Percentiles rank a stretch among this genome's conserved stretches.
Conservation (phyloP, 2,888 invertebrate genomes). For the Hartigia nigra region DNA sequence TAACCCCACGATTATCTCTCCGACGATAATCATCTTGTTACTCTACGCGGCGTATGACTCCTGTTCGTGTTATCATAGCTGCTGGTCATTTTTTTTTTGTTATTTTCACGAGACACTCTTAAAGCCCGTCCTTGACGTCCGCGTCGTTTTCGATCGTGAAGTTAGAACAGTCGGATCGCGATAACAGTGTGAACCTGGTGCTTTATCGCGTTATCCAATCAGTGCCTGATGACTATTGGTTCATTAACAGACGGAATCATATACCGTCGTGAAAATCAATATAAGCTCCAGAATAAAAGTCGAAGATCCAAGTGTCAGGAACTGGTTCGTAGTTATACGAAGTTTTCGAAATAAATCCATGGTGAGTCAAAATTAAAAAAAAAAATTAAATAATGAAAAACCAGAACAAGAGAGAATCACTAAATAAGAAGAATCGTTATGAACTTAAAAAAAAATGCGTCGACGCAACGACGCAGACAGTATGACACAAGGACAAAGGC, state of each 20-base stretch:
- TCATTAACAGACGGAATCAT: neutral
- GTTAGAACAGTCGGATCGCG: neutral
- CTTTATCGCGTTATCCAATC: neutral
- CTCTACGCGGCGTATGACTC: neutral
- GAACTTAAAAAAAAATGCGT: neutral
- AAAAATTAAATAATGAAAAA: neutral
- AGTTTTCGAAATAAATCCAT: neutral
- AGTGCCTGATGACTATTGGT: neutral
- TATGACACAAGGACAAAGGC: conserved; percentile 23
- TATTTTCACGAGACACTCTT: neutral
- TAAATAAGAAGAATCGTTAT: neutral
- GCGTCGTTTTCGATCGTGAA: neutral
- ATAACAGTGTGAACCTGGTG: neutral
- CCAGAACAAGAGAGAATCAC: neutral
- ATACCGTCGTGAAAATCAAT: neutral
- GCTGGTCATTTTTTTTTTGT: neutral
- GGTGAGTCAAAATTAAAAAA: neutral
- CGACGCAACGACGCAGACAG: neutral
- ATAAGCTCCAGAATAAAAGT: neutral
- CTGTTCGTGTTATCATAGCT: neutral
- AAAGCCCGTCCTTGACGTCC: neutral
- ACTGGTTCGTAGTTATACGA: no score
- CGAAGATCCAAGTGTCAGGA: no score
- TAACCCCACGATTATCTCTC: neutral
- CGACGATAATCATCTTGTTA: neutral